These are phyloP conservation scores for Clivina fossor DNA, from an alignment of 2,888 invertebrate genomes.

Conservation along the genomic window DNA sequence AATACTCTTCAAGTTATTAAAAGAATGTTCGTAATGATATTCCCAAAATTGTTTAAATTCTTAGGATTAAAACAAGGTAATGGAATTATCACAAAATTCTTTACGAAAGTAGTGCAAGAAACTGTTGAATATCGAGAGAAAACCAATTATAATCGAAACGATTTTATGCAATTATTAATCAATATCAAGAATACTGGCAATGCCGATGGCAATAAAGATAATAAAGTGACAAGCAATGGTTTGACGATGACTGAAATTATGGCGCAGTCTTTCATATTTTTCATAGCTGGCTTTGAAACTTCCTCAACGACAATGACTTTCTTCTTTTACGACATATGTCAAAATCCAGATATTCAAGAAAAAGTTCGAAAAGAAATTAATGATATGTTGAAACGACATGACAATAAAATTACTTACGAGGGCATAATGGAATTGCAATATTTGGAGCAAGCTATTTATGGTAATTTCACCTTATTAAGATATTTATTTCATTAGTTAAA, in stretches of 20 bases:
- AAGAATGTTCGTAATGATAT: too few species aligned
- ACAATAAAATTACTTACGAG: constrained; percentile 30
- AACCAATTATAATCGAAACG: too few species aligned
- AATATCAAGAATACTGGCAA: neutral
- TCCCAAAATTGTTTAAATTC: too few species aligned
- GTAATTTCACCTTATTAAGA: too few species aligned
- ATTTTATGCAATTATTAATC: neutral
- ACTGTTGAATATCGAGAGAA: too few species aligned
- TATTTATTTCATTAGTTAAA: too few species aligned
- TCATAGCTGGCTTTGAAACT: constrained; percentile 22
- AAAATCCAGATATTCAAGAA: constrained; percentile 17
- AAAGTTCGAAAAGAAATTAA: constrained; percentile 18
- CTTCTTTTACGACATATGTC: constrained; percentile 15
- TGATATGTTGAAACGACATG: constrained; percentile 11
- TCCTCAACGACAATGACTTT: constrained; percentile 14
- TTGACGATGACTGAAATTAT: constrained; percentile 11
- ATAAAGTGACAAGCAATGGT: neutral
- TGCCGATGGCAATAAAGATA: neutral
- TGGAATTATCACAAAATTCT: too few species aligned
- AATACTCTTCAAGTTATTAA: neutral
- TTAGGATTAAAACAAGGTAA: too few species aligned
- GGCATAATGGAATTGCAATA: constrained; percentile 20
- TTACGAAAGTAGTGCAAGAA: too few species aligned
- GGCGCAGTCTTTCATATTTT: constrained; percentile 18
- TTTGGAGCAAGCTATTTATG: constrained; percentile 14